Evolutionary conservation across 2,797 vertebrate species (phyloP).

Genomic region (Eulemur mongoz): DNA sequence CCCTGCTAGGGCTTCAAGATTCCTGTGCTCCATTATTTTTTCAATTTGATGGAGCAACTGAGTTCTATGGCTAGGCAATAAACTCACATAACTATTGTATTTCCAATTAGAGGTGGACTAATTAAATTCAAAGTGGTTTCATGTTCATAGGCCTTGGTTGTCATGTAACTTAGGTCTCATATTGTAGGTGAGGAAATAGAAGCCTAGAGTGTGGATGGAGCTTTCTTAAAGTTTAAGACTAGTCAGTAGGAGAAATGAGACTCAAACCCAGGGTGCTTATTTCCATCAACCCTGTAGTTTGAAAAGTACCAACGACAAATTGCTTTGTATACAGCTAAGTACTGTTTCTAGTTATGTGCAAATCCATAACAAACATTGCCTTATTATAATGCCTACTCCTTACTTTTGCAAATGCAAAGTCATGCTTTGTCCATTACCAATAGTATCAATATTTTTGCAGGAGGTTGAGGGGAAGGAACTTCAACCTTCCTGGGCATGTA

Average conservation of each 20-base stretch:
- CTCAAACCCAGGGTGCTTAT: neutral
- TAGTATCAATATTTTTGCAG: constrained; percentile 45
- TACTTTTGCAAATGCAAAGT: constrained; percentile 37
- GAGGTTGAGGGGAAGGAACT: neutral
- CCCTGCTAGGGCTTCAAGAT: neutral
- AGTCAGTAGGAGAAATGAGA: neutral
- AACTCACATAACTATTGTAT: neutral
- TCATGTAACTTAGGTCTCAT: neutral
- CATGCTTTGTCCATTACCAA: constrained; percentile 46
- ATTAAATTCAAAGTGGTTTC: neutral
- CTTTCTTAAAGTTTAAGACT: constrained; percentile 14
- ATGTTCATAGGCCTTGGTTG: neutral
- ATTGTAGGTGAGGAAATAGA: neutral
- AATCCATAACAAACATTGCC: neutral
- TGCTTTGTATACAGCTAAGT: neutral
- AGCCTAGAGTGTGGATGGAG: neutral
- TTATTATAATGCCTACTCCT: neutral
- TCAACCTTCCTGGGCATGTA: constrained; percentile 5
- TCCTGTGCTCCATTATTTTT: constrained; percentile 13
- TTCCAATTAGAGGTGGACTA: neutral
- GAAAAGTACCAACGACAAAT: constrained; percentile 6
- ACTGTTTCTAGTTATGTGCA: neutral
- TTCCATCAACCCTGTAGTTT: neutral
- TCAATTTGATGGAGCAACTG: neutral
- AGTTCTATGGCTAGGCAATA: neutral